Evolutionary conservation across 2,113 vertebrate genomes (phyloP), one percentile per base, ranked within the genome.

Genomic region (Pogona vitticeps): DNA sequence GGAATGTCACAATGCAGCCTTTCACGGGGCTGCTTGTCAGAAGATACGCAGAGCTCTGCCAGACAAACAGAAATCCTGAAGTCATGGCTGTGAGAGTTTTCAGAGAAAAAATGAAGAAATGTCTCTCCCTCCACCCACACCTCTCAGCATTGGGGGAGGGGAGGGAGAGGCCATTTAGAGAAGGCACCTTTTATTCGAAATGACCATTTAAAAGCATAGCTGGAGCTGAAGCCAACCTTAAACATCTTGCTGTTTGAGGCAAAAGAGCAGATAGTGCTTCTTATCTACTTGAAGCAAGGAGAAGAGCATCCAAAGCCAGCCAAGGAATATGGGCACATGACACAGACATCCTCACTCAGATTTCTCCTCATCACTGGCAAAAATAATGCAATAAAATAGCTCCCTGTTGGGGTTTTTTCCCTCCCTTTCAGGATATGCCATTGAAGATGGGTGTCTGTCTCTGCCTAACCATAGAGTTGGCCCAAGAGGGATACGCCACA

Each of bases 1-100:
- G 76, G 88, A 90, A 90, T 67, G 77, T 82, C 63, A 18, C 12
- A 88, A 88, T 92, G 76, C 86, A 83, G 82, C 91, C n/a, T 94
- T 90, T 87, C 88, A 90, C 36, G 73, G 83, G 82, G 77, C 82
- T 26, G 28, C 31, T 83, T 81, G 84, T 90, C 38, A 92, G 87
- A 82, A 26, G 72, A 73, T 17, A 78, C 88, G 31, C 10, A 61
- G 23, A 65, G 73, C 28, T 21, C 87, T 90, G 6, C 89, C 40
- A 40, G 84, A 80, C 73, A 89, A 90, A 89, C 85, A 63, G 13
- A 80, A 68, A 63, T 38, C 28, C 6, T 79, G 38, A 85, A 75
- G 85, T 91, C 91, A 91, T 76, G 90, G 83, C 90, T 76, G 76
- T 61, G 87, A 76, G 86, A 83, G 79, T 82, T n/a, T 68, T 76